Conservation (phyloP, 2,888 invertebrate genomes). For the Noctuana brunneofusca region DNA sequence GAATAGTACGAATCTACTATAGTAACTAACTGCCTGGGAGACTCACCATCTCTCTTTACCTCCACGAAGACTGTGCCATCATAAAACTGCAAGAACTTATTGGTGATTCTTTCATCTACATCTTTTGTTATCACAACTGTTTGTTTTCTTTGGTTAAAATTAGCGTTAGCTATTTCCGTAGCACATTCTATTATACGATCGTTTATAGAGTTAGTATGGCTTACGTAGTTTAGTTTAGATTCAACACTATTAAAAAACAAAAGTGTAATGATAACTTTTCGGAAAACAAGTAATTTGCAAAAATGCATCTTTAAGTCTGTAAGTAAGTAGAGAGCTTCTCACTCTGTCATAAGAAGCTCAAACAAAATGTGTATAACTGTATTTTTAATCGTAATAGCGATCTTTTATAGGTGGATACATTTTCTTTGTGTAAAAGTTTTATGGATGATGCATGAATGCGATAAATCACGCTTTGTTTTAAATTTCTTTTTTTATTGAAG, state of each 20-base stretch:
- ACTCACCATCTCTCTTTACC: slow-evolving; percentile 47
- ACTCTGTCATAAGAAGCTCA: not conserved
- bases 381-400: not conserved
- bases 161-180: slow-evolving; percentile 53
- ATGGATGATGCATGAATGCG: slow-evolving; percentile 33
- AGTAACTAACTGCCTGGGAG: slow-evolving; percentile 58
- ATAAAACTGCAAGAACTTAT: slow-evolving; percentile 53
- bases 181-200: slow-evolving; percentile 49
- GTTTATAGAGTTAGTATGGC: slow-evolving; percentile 36
- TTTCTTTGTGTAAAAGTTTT: slow-evolving; percentile 20
- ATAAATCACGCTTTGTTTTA: slow-evolving; percentile 59
- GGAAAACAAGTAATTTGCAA: not conserved
- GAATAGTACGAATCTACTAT: slow-evolving; percentile 55
- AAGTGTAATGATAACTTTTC: not conserved
- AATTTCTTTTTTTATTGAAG: slow-evolving; percentile 13
- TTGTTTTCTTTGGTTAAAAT: slow-evolving; percentile 54
- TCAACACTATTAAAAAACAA: not conserved
- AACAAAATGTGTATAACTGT: not conserved
- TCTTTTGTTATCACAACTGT: slow-evolving; percentile 54
- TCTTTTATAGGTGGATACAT: not conserved
- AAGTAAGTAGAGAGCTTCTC: not conserved
- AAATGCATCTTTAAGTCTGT: slow-evolving; percentile 5
- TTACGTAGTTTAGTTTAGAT: slow-evolving; percentile 2
- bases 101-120: slow-evolving; percentile 48
- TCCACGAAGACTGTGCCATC: slow-evolving; percentile 59